Conservation (phyloP, 2,797 vertebrate genomes). For the Hirundo rustica region DNA sequence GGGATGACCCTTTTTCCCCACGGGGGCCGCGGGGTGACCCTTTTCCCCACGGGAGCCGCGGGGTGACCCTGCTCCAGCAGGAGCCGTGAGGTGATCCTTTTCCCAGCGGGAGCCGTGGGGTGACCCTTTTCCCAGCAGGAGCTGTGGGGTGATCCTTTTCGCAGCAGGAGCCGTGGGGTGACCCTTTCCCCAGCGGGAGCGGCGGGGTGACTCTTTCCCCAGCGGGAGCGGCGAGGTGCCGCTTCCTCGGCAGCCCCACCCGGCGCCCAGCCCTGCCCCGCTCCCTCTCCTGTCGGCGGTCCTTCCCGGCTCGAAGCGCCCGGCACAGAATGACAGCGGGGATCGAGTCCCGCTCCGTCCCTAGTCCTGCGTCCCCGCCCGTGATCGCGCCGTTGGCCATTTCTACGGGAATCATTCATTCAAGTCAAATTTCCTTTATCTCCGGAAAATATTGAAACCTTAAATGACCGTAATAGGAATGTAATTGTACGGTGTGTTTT, state of each 20-base stretch:
- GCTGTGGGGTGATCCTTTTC: neutral
- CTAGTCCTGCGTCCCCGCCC: neutral
- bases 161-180: neutral
- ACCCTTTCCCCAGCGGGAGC: neutral
- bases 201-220: too few species aligned
- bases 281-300: neutral
- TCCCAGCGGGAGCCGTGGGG: too few species aligned
- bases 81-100: neutral
- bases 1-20: too few species aligned
- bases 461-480: conserved; percentile 10
- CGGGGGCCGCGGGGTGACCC: too few species aligned
- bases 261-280: too few species aligned
- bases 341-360: neutral
- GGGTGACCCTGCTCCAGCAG: neutral
- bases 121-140: neutral
- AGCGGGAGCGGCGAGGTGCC: fast-evolving
- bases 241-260: neutral
- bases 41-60: neutral
- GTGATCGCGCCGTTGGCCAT: neutral
- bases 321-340: neutral
- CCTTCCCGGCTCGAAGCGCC: neutral
- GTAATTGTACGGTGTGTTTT: conserved; percentile 21
- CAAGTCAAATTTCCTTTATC: neutral
- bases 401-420: neutral
- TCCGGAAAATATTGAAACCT: conserved; percentile 11